phyloP scores from a whole-genome alignment of 2,888 invertebrate genomes.

The Aphidoletes aphidimyza region DNA sequence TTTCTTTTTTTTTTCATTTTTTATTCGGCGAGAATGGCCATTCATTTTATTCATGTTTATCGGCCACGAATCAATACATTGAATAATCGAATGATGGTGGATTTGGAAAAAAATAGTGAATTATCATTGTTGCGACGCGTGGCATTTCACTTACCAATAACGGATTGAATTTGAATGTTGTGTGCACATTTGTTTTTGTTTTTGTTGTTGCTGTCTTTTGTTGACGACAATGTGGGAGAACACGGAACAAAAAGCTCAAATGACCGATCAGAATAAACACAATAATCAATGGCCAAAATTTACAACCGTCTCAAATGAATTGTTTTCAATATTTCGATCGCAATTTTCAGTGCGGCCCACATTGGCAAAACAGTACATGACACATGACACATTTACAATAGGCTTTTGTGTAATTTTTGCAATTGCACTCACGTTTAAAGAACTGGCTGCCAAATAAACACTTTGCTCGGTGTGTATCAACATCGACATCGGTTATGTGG shows the following conservation, averaged over 20 bases:
- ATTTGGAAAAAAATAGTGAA: neutral
- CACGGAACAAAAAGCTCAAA: neutral
- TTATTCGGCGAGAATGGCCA: neutral
- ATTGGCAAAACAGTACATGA: neutral
- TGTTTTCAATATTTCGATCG: neutral
- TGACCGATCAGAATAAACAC: neutral
- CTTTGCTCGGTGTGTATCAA: neutral
- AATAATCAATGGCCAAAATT: neutral
- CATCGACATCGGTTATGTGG: neutral
- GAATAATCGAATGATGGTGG: neutral
- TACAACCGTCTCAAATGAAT: slow-evolving; percentile 31
- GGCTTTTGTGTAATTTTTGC: neutral
- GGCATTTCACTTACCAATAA: too few species aligned
- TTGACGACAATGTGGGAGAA: neutral
- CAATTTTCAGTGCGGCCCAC: neutral
- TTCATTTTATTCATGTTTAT: too few species aligned
- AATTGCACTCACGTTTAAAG: neutral
- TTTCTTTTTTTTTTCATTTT: neutral
- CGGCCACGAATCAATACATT: neutral
- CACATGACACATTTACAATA: neutral
- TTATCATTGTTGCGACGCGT: too few species aligned
- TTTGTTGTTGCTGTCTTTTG: too few species aligned
- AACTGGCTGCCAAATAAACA: neutral
- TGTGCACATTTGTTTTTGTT: too few species aligned
- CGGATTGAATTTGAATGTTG: too few species aligned